A percentile compares a stretch with the other conserved stretches of the same genome.
phyloP scores from a whole-genome alignment of 1,140 invertebrate species.

The Drosophila arizonae region DNA sequence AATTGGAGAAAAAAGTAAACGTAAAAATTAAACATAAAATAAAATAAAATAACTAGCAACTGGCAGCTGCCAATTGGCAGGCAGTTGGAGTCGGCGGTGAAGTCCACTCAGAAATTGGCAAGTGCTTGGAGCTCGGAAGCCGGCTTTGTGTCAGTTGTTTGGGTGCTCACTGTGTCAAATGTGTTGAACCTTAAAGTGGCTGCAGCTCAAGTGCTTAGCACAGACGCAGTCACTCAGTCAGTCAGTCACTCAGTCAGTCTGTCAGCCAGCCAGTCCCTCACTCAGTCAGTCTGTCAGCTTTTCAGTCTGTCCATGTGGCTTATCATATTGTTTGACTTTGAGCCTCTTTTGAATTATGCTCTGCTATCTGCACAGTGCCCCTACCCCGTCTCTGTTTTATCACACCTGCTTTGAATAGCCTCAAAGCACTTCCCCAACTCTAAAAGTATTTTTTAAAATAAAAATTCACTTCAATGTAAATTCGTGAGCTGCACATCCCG shows the following conservation, averaged over 20 bases:
- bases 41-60: conserved; percentile 12
- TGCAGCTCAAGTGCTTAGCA: conserved; percentile 47
- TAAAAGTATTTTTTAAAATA: background rate
- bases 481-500: conserved; percentile 29
- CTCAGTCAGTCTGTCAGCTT: conserved; percentile 28
- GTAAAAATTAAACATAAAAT: conserved; percentile 5
- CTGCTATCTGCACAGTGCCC: conserved; percentile 52
- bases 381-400: conserved; percentile 61
- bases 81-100: conserved; percentile 8
- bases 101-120: conserved; percentile 52
- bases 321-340: conserved; percentile 76
- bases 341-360: conserved; percentile 68
- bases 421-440: conserved; percentile 15
- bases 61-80: conserved; percentile 15
- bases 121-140: conserved; percentile 50
- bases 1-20: conserved; percentile 30
- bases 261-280: conserved; percentile 26
- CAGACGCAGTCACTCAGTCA: conserved; percentile 39
- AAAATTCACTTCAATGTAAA: conserved; percentile 24
- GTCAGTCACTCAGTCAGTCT: conserved; percentile 22
- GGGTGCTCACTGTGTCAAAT: conserved; percentile 66
- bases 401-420: conserved; percentile 68
- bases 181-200: conserved; percentile 74
- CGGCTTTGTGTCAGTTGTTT: conserved; percentile 68
- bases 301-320: conserved; percentile 36